Evolutionary conservation across 2,888 invertebrate genomes (phyloP), one percentile per base, ranked within the genome.

Genomic region (Rapana venosa): DNA sequence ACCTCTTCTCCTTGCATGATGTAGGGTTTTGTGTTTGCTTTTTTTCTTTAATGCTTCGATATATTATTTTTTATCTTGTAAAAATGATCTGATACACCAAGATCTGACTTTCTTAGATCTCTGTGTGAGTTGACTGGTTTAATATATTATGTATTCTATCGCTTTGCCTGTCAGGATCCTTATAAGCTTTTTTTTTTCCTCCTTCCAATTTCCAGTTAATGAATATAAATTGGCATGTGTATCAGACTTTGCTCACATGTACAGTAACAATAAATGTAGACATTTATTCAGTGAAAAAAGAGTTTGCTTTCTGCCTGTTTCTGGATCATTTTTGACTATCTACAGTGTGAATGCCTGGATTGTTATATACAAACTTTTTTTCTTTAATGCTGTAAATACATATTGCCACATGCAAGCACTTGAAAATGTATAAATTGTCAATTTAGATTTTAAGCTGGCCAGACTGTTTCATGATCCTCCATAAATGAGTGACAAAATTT

Each of bases 181-280:
- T 83, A 58, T 81, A 88, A 81, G 66, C 83, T 35, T 84, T 66
- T 85, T 85, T 30, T 47, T 47, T 47, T 22, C 74, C 74, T 26
- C 74, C 74, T n/a, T 26, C 36, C 74, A 20, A 15, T 77, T 74
- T n/a, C 77, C 77, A 79, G 77, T 79, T 79, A 79, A 79, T 79
- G 5, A 79, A 32, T 35, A 79, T 79, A 35, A 87, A 90, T 90
- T 88, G 87, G 87, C 84, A 86, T 85, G 77, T 90, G 70, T 88
- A 84, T 81, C 61, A 87, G 86, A 87, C 85, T 74, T 85, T 90
- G 87, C 87, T 87, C 79, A 87, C 58, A 84, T 90, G 91, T 89
- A 91, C 89, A 89, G 91, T 74, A 89, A 88, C 89, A 91, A 89
- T 91, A 91, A 91, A 91, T 89, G 87, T 89, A 89, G 85, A 89